A percentile compares a stretch with the other conserved stretches of the same genome.
These are phyloP conservation scores for Alectura lathami DNA, from an alignment of 2,113 vertebrate genomes.

Conservation along the genomic window DNA sequence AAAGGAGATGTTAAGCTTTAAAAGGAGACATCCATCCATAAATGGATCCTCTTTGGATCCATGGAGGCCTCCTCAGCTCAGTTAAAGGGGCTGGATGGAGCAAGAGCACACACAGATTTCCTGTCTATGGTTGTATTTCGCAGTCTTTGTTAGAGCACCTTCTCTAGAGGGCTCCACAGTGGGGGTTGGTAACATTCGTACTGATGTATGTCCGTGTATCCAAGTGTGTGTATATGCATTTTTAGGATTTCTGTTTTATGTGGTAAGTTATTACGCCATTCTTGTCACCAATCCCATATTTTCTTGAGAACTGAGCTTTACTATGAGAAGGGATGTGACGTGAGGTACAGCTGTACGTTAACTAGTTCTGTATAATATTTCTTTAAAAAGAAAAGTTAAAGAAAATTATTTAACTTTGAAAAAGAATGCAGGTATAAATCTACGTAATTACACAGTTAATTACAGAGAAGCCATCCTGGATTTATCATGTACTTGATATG, in stretches of 20 bases:
- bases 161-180: neutral
- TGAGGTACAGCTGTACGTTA: neutral
- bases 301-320: neutral
- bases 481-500: slow-evolving; percentile 57
- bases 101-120: neutral
- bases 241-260: neutral
- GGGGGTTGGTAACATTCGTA: neutral
- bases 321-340: neutral
- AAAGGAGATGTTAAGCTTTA: neutral
- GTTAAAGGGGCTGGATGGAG: neutral
- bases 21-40: neutral
- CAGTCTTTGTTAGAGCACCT: neutral
- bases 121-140: neutral
- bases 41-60: neutral
- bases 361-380: neutral
- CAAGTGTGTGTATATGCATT: neutral
- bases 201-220: neutral
- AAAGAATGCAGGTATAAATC: neutral
- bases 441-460: neutral
- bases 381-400: neutral
- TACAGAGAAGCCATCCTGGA: slow-evolving; percentile 70
- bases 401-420: neutral
- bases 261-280: neutral
- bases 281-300: neutral
- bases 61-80: neutral